Evolutionary conservation across 2,797 vertebrate species (phyloP).

Genomic region (Megaceryle alcyon): DNA sequence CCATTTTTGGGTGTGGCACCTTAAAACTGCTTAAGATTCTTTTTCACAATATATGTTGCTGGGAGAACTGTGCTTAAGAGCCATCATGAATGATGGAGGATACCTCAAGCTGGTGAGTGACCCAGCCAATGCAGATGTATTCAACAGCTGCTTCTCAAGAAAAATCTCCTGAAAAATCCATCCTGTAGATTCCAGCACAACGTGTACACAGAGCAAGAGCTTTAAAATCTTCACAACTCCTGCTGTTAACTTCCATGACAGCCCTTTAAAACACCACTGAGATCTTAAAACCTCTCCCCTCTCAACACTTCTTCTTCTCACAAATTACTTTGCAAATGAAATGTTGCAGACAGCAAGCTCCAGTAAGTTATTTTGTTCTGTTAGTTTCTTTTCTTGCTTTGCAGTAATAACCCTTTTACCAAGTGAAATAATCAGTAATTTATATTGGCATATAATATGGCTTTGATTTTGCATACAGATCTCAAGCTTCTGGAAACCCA

Average conservation of each 20-base stretch:
- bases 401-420: not conserved
- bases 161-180: not conserved
- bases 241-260: not conserved
- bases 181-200: not conserved
- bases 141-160: not conserved
- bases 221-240: not conserved
- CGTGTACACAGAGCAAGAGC: fast-evolving
- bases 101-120: not conserved
- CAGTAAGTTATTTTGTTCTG: not conserved
- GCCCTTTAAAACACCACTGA: not conserved
- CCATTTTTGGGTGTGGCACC: fast-evolving
- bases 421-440: not conserved
- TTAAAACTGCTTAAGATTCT: not conserved
- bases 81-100: fast-evolving
- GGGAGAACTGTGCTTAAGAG: not conserved
- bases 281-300: not conserved
- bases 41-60: not conserved
- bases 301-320: not conserved
- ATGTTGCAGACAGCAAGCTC: not conserved
- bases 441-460: not conserved
- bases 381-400: not conserved
- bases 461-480: not conserved
- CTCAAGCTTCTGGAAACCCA: not conserved
- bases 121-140: not conserved
- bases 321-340: not conserved